Percentiles rank a stretch among this genome's conserved stretches.
phyloP scores from a whole-genome alignment of 2,888 invertebrate genomes.

The Lumbricus terrestris region DNA sequence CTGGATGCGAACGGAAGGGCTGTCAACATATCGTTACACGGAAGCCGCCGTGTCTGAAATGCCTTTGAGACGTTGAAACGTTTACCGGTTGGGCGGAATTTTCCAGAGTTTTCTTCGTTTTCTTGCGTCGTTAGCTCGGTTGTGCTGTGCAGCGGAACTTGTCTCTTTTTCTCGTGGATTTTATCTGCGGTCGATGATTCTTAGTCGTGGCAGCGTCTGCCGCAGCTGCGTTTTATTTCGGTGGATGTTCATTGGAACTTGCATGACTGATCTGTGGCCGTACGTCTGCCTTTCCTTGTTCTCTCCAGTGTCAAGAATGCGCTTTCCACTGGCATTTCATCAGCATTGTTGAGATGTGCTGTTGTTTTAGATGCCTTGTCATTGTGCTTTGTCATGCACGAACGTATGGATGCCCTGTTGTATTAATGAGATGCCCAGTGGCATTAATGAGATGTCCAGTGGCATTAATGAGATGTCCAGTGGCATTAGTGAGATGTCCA shows the following conservation, averaged over 20 bases:
- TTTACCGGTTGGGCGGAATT: background rate
- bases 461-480: too few relatives aligned
- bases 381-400: too few relatives aligned
- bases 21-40: background rate
- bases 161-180: background rate
- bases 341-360: background rate
- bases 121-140: background rate
- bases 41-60: background rate
- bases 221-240: background rate
- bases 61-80: background rate
- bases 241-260: background rate
- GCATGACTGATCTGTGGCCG: background rate
- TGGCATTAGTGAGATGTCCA: too few relatives aligned
- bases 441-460: too few relatives aligned
- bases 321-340: background rate
- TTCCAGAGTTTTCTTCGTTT: slow-evolving; percentile 3
- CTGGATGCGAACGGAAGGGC: background rate
- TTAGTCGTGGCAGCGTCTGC: background rate
- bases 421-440: too few relatives aligned
- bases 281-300: background rate
- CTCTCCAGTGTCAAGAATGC: background rate
- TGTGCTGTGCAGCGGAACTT: background rate
- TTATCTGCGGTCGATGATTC: background rate
- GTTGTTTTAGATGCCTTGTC: too few relatives aligned
- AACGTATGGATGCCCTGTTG: too few relatives aligned